Evolutionary conservation across 2,888 invertebrate species (phyloP).

Genomic region (Hoplodrina blanda): DNA sequence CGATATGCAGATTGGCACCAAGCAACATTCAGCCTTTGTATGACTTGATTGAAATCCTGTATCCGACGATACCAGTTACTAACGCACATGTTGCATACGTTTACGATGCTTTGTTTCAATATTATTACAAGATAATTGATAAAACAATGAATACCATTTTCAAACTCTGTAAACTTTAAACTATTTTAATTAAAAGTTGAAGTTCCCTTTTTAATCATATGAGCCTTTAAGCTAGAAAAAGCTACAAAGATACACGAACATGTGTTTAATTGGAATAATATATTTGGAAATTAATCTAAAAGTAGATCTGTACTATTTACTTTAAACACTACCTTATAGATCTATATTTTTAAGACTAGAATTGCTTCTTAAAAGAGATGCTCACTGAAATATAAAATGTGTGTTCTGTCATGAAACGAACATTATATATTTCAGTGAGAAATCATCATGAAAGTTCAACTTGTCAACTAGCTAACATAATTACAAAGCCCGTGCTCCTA

Average conservation of each 20-base stretch:
- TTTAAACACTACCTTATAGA: neutral
- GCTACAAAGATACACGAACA: neutral
- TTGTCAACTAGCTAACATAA: neutral
- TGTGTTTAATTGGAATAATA: neutral
- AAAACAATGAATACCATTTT: constrained; percentile 21
- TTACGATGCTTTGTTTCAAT: constrained; percentile 10
- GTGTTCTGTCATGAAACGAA: neutral
- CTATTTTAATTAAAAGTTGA: constrained; percentile 14
- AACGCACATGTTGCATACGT: neutral
- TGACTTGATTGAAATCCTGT: constrained; percentile 37
- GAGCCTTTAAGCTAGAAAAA: neutral
- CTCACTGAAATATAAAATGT: no score
- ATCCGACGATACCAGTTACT: constrained; percentile 2
- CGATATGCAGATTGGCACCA: constrained; percentile 30
- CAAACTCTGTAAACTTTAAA: neutral
- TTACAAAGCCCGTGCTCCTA: neutral
- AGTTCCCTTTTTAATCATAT: neutral
- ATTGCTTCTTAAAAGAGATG: neutral
- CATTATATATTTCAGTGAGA: neutral
- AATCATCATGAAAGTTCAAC: neutral
- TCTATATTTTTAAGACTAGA: neutral
- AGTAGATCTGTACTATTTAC: neutral
- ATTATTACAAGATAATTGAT: constrained; percentile 12
- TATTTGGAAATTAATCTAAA: neutral
- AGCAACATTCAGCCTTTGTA: constrained; percentile 18